Base-by-base conservation (phyloP, 2,888 invertebrate species). In the Axea sp. region DNA sequence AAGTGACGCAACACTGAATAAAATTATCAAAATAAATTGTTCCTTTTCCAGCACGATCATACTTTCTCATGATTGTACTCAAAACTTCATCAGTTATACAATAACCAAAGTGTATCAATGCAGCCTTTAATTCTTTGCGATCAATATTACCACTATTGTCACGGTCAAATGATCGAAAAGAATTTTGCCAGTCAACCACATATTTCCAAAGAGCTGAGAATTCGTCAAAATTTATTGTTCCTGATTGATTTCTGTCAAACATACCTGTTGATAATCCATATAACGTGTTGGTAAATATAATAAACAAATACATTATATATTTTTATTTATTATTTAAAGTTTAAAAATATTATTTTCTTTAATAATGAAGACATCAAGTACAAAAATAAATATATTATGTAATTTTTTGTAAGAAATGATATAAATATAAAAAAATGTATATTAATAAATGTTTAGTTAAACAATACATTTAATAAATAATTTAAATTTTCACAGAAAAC, bases 151-250 rank as follows among this genome's bases (percentile, higher is more conserved):
- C 95, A 1, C 95, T 95, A 83, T 93, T 95, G 84, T 99, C 98
- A 33, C 93, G 90, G 87, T 99, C 99, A 86, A 98, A 99, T 0
- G 95, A 93, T 33, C 95, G 92, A 88, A 99, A 99, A 86, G 97
- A 97, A 82, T 92, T 94, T 85, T 98, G 97, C 99, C 99, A 99
- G 83, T 99, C 98, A 3, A 95, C 96, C 0, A 99, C 96, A 88
- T 98, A 99, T 86, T 97, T 97, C 99, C 99, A 99, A 0, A 99
- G 89, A 0, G 96, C 94, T 47, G 95, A 94, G 88, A 99, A 99
- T 87, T 99, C 98, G 82, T 97, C 94, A 88, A 98, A 98, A 80
- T 92, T 94, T 60, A 99, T 96, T 1, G 94, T 94, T 6, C 98
- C 98, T 81, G 93, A 91, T 82, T 93, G 94, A 82, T 53, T 12